A percentile compares a stretch with the other conserved stretches of the same genome.
Evolutionary conservation across 1,140 invertebrate species (phyloP).

Genomic region (Delia radicum): DNA sequence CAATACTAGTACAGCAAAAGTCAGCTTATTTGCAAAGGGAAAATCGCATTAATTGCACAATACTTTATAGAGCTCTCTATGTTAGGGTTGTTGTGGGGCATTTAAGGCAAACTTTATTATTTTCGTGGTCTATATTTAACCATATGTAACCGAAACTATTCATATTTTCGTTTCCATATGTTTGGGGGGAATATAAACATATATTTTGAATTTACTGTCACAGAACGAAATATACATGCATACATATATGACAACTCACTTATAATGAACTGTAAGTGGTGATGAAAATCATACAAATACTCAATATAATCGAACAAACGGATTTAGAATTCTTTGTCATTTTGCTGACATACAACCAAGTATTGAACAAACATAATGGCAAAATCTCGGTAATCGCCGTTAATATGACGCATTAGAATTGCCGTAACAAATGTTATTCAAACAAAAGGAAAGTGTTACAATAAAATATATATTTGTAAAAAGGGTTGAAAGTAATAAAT

Average conservation of each 20-base stretch:
- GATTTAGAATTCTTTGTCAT: not conserved
- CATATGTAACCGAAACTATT: too few relatives aligned
- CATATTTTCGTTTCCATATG: too few relatives aligned
- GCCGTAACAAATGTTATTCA: slow-evolving; percentile 25
- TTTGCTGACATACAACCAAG: not conserved
- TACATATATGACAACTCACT: not conserved
- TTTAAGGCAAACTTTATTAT: too few relatives aligned
- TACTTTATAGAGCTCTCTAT: too few relatives aligned
- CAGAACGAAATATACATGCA: not conserved
- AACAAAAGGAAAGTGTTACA: too few relatives aligned
- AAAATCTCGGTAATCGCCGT: slow-evolving; percentile 24
- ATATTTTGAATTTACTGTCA: not conserved
- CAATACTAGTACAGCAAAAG: too few relatives aligned
- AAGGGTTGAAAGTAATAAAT: slow-evolving; percentile 30
- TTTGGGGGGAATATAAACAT: too few relatives aligned
- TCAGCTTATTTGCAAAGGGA: too few relatives aligned
- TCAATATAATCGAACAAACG: not conserved
- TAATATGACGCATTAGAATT: slow-evolving; percentile 29
- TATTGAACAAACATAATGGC: slow-evolving; percentile 22
- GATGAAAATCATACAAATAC: not conserved
- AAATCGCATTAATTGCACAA: too few relatives aligned
- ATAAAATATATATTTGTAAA: too few relatives aligned
- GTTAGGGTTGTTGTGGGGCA: too few relatives aligned
- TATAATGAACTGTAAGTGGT: not conserved
- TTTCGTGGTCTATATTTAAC: too few relatives aligned